phyloP scores from a whole-genome alignment of 2,888 invertebrate species.

The Toxonevra muliebris region DNA sequence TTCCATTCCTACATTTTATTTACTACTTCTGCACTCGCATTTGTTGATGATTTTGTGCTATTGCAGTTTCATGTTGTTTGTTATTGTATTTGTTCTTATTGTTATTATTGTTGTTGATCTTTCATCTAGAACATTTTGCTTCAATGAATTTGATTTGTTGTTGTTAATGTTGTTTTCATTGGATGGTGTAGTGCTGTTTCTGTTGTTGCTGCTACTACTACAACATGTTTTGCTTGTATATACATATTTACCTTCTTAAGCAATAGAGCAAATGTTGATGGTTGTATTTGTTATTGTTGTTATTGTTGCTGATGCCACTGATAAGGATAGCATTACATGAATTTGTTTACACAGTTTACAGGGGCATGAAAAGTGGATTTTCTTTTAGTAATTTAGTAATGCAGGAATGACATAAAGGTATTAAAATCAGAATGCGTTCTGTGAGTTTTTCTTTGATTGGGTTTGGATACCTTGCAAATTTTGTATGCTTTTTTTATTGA shows the following conservation, averaged over 20 bases:
- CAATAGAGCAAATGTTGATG: background rate
- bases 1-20: background rate
- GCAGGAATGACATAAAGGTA: too few species aligned
- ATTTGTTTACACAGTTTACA: too few species aligned
- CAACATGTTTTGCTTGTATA: constrained; percentile 23
- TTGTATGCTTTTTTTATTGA: too few species aligned
- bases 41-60: background rate
- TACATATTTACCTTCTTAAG: constrained; percentile 17
- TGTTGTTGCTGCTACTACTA: constrained; percentile 30
- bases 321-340: too few species aligned
- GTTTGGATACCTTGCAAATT: too few species aligned
- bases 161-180: constrained; percentile 23
- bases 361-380: too few species aligned
- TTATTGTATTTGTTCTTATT: constrained; percentile 16
- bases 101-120: constrained; percentile 23
- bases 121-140: constrained; percentile 34
- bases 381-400: too few species aligned
- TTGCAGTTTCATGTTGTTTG: constrained; percentile 14
- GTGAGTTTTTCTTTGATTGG: too few species aligned
- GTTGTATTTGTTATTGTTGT: background rate
- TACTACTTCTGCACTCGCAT: background rate
- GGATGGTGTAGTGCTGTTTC: background rate
- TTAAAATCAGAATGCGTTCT: too few species aligned
- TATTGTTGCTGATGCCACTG: background rate
- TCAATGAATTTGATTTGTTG: constrained; percentile 43